phyloP scores from a whole-genome alignment of 2,888 invertebrate genomes.

The Thalpophila matura region DNA sequence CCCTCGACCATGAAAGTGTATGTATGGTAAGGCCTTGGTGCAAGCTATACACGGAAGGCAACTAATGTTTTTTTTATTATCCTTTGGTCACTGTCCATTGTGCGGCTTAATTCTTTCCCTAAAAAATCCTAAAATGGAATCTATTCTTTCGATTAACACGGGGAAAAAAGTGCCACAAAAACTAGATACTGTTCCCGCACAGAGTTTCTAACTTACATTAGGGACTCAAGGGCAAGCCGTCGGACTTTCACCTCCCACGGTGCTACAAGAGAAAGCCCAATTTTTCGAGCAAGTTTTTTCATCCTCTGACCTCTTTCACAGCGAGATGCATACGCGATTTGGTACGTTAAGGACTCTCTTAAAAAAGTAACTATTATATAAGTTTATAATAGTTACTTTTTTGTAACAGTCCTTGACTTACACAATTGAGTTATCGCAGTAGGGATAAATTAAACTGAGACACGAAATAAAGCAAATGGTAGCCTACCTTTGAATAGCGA shows the following conservation, averaged over 20 bases:
- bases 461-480: slow-evolving; percentile 62
- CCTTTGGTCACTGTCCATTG: slow-evolving; percentile 31
- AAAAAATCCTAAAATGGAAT: slow-evolving; percentile 31
- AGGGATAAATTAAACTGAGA: slow-evolving; percentile 30
- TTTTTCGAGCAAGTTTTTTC: slow-evolving; percentile 73
- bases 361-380: slow-evolving; percentile 28
- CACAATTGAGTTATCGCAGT: slow-evolving; percentile 35
- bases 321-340: slow-evolving; percentile 55
- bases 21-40: slow-evolving; percentile 61
- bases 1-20: slow-evolving; percentile 66
- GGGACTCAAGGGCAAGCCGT: slow-evolving; percentile 80
- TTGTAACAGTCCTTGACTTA: slow-evolving; percentile 13
- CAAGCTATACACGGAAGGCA: slow-evolving; percentile 58
- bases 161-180: slow-evolving; percentile 43
- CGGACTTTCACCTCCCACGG: slow-evolving; percentile 86
- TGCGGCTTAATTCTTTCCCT: slow-evolving; percentile 30
- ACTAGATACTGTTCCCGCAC: slow-evolving; percentile 59
- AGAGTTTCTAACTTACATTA: slow-evolving; percentile 71
- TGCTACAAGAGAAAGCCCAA: slow-evolving; percentile 79
- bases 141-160: slow-evolving; percentile 37
- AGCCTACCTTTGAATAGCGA: slow-evolving; percentile 60
- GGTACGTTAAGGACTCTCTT: slow-evolving; percentile 50
- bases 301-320: slow-evolving; percentile 73
- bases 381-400: slow-evolving; percentile 6
- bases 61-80: slow-evolving; percentile 30